Percentiles rank a stretch among this genome's conserved stretches.
phyloP scores from a whole-genome alignment of 2,797 vertebrate genomes.

The Eulemur albifrons region DNA sequence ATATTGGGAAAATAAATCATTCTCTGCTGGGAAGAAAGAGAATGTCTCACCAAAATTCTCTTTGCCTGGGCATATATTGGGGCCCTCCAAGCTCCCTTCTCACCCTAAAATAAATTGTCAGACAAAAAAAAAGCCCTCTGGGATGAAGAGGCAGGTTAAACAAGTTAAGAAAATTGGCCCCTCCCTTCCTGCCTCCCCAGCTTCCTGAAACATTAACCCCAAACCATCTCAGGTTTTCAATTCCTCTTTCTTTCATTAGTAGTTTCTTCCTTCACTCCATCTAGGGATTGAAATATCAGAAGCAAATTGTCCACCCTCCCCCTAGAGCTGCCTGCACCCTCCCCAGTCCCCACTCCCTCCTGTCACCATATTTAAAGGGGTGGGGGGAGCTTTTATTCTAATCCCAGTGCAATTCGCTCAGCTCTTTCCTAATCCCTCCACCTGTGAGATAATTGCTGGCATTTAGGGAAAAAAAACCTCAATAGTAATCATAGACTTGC shows the following conservation, averaged over 20 bases:
- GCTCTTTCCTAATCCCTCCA: slow-evolving; percentile 84
- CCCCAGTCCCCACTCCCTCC: slow-evolving; percentile 42
- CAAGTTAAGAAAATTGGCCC: not conserved
- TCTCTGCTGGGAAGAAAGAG: slow-evolving; percentile 49
- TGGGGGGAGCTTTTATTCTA: slow-evolving; percentile 73
- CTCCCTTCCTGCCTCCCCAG: not conserved
- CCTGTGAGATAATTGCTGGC: slow-evolving; percentile 85
- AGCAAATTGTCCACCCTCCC: not conserved
- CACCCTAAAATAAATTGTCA: not conserved
- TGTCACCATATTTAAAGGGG: slow-evolving; percentile 61
- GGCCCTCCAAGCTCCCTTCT: not conserved
- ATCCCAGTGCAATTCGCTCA: slow-evolving; percentile 79
- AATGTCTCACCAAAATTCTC: slow-evolving; percentile 47
- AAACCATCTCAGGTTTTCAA: slow-evolving; percentile 38
- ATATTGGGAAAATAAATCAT: slow-evolving; percentile 57
- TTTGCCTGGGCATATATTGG: not conserved
- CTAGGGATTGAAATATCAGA: slow-evolving; percentile 74
- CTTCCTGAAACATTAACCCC: not conserved
- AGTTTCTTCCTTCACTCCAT: slow-evolving; percentile 70
- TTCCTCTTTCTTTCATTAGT: slow-evolving; percentile 62
- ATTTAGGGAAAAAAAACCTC: slow-evolving; percentile 80
- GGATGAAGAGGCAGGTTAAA: not conserved
- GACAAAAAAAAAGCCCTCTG: not conserved
- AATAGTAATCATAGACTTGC: slow-evolving; percentile 82
- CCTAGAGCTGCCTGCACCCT: not conserved